Evolutionary conservation across 2,113 vertebrate genomes (phyloP).

Genomic region (Scophthalmus maximus): DNA sequence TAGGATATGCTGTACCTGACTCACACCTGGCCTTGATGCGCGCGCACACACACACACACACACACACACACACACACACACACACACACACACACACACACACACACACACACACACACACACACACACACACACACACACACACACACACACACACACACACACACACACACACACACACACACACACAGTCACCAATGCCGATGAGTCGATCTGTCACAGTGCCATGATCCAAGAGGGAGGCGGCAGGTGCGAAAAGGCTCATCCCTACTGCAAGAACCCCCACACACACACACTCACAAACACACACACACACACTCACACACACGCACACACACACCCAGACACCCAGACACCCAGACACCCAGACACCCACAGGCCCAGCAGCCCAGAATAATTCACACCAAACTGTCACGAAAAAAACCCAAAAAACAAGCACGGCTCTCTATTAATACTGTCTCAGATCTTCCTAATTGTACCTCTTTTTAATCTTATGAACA

Average conservation of each 20-base stretch:
- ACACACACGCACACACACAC: too few relatives aligned
- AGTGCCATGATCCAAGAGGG: slow-evolving; percentile 53
- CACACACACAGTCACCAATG: slow-evolving; percentile 9
- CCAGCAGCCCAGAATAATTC: slow-evolving; percentile 73
- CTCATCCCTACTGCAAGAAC: slow-evolving; percentile 52
- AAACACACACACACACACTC: too few relatives aligned
- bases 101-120: slow-evolving; percentile 12
- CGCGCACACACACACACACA: slow-evolving; percentile 5
- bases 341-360: too few relatives aligned
- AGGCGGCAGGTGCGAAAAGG: slow-evolving; percentile 75
- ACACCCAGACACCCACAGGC: slow-evolving; percentile 30
- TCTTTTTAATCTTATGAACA: neutral
- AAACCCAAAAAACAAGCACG: slow-evolving; percentile 14
- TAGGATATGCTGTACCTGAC: slow-evolving; percentile 57
- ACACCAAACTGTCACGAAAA: slow-evolving; percentile 52
- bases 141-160: slow-evolving; percentile 12
- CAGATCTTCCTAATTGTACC: too few relatives aligned
- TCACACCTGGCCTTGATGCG: slow-evolving; percentile 54
- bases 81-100: slow-evolving; percentile 6
- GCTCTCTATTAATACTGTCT: slow-evolving; percentile 14
- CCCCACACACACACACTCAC: slow-evolving; percentile 28
- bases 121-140: slow-evolving; percentile 24
- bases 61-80: slow-evolving; percentile 7
- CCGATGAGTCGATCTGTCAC: slow-evolving; percentile 50
- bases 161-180: slow-evolving; percentile 8